phyloP scores from a whole-genome alignment of 1,140 invertebrate species.

The Ganaspis sp. region DNA sequence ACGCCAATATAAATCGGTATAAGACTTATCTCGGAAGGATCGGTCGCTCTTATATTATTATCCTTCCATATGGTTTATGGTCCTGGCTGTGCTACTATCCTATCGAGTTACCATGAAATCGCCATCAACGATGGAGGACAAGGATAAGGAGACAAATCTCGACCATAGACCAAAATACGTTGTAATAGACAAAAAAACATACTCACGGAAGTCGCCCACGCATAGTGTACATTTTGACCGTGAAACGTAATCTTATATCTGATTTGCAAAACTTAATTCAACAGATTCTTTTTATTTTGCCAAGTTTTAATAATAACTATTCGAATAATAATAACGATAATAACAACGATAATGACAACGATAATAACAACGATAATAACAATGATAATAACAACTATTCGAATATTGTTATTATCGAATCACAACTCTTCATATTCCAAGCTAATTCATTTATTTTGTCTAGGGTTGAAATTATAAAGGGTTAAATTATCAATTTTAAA shows the following conservation, averaged over 20 bases:
- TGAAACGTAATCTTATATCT: neutral
- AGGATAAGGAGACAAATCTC: conserved; percentile 20
- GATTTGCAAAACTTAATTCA: no score
- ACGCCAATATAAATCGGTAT: conserved; percentile 41
- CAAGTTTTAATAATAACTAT: no score
- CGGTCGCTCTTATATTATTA: conserved; percentile 34
- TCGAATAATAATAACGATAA: no score
- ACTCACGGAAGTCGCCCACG: neutral
- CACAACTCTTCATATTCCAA: no score
- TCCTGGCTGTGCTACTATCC: conserved; percentile 31
- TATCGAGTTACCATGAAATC: conserved; percentile 31
- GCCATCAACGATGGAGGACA: conserved; percentile 16
- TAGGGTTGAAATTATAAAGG: no score
- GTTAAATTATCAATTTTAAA: no score
- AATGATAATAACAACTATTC: no score
- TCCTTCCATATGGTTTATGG: conserved; percentile 32
- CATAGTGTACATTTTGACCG: neutral
- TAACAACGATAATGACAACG: no score
- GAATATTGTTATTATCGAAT: no score
- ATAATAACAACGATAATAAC: no score
- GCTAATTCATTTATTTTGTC: no score
- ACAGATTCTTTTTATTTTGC: neutral
- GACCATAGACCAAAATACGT: neutral
- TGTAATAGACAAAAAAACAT: neutral
- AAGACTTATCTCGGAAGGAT: conserved; percentile 42